phyloP scores from a whole-genome alignment of 2,113 vertebrate species.

The Psammodynastes pulverulentus region DNA sequence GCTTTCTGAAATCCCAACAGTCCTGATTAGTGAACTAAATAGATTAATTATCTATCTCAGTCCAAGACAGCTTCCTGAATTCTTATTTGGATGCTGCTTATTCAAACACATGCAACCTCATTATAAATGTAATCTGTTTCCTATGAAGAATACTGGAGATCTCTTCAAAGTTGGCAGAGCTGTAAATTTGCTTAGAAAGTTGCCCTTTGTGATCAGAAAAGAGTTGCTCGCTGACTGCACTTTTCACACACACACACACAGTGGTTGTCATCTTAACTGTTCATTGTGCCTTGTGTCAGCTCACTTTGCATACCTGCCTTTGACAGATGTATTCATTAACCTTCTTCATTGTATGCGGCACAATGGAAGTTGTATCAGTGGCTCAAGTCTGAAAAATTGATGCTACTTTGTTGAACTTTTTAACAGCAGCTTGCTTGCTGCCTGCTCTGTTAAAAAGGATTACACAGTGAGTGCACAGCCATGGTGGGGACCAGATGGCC shows the following conservation, averaged over 20 bases:
- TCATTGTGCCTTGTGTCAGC: constrained; percentile 28
- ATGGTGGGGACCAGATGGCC: constrained; percentile 62
- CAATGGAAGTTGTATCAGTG: constrained; percentile 16
- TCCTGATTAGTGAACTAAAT: background rate
- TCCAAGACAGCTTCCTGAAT: background rate
- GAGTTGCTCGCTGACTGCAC: background rate
- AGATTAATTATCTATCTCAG: background rate
- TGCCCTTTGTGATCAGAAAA: background rate
- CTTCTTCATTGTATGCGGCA: constrained; percentile 38
- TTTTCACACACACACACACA: constrained; percentile 1
- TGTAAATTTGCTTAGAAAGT: background rate
- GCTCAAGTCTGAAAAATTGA: constrained; percentile 11
- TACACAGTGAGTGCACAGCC: constrained; percentile 48
- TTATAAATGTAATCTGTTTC: background rate
- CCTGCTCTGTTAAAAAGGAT: constrained; percentile 51
- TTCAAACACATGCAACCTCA: background rate
- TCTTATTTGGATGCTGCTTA: background rate
- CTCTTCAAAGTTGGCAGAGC: background rate
- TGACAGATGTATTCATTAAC: constrained; percentile 42
- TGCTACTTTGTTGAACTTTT: constrained; percentile 37
- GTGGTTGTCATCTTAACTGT: constrained; percentile 25
- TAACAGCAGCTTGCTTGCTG: constrained; percentile 46
- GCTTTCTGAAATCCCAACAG: background rate
- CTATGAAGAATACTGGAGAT: background rate
- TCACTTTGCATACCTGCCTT: constrained; percentile 25